phyloP scores from a whole-genome alignment of 2,113 vertebrate genomes.

The Ceyx margarethae region DNA sequence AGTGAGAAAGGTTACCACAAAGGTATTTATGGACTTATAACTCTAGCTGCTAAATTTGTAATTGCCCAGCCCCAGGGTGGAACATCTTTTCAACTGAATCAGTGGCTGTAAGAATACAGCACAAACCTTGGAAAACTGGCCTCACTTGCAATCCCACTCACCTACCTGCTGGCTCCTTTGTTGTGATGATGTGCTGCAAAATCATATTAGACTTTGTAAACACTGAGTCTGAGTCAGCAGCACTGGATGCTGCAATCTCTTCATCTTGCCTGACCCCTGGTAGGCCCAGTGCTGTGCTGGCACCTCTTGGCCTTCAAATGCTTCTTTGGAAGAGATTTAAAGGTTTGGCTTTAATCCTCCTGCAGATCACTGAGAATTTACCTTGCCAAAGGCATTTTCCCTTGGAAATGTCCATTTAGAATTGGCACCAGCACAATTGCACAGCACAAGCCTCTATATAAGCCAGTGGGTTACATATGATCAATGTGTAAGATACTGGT shows the following conservation, averaged over 20 bases:
- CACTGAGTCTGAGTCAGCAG: neutral
- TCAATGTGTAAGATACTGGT: neutral
- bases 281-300: neutral
- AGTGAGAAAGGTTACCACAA: conserved; percentile 45
- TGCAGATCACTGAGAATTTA: neutral
- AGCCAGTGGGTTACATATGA: neutral
- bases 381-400: neutral
- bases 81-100: conserved; percentile 56
- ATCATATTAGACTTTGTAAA: neutral
- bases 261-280: neutral
- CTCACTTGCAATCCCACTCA: neutral
- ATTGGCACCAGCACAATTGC: neutral
- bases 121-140: neutral
- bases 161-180: neutral
- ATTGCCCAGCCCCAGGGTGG: conserved; percentile 47
- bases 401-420: neutral
- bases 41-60: conserved; percentile 51
- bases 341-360: neutral
- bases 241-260: neutral
- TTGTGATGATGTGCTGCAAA: neutral
- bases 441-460: neutral
- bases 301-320: neutral
- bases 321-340: neutral
- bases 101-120: conserved; percentile 14
- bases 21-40: conserved; percentile 55